Evolutionary conservation across 2,113 vertebrate species (phyloP), one percentile per base, ranked within the genome.

Genomic region (Siphamia tubifer): DNA sequence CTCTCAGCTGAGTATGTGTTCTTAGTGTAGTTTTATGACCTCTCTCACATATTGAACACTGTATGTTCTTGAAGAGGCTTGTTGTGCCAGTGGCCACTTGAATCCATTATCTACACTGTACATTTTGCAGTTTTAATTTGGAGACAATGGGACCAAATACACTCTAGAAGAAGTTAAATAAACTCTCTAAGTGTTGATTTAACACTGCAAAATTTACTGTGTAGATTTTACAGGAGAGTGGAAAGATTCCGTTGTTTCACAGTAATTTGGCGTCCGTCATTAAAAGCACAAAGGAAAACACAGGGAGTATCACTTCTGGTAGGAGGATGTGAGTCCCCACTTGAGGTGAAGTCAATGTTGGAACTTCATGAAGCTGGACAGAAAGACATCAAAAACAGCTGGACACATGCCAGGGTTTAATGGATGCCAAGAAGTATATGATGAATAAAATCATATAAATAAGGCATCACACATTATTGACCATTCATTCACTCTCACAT

Each of bases 221-320:
- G 68, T 84, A 68, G 63, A 67, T 81, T 77, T 74, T 47, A 42
- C 44, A 79, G 43, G 28, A 43, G 38, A 27, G 48, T 81, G 64
- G 90, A 89, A 80, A 51, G 78, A 55, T 40, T n/a, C n/a, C n/a
- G n/a, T n/a, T 91, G 89, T 90, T 39, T 75, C 34, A 7, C 23
- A 24, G 12, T 7, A 77, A 71, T 83, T 61, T 72, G 11, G 15
- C 54, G 5, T 19, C 56, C 47, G 48, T 63, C 25, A 8, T 17
- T 35, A 24, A 61, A n/a, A 36, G 49, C 35, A 83, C 81, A 81
- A 75, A 68, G 69, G 56, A 58, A 47, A 64, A 73, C 62, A 82
- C 20, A 80, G 63, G 8, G 17, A 34, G 21, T 6, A 19, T 36
- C 17, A 38, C 19, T 10, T 72, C 44, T 45, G 25, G 21, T 45